Percentiles rank a stretch among this genome's conserved stretches.
Conservation (phyloP, 2,797 vertebrate species). For the Anisognathus igniventris region DNA sequence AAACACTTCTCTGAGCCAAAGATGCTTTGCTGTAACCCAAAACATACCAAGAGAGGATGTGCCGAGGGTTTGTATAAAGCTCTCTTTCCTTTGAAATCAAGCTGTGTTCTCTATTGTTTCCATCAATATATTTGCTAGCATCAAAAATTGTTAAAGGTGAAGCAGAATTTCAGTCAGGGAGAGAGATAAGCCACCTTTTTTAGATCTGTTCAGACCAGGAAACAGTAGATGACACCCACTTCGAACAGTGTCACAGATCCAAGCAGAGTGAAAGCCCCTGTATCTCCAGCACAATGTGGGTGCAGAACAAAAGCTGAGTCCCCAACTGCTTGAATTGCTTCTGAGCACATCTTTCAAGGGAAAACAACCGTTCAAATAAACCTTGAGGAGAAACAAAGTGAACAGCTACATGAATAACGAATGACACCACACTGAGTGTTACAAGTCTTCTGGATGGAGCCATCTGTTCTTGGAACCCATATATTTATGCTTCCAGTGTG, state of each 20-base stretch:
- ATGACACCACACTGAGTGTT: conserved; percentile 19
- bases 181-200: neutral
- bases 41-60: neutral
- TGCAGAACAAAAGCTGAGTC: conserved; percentile 45
- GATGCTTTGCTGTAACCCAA: neutral
- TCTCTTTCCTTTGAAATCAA: neutral
- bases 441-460: conserved; percentile 34
- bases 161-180: neutral
- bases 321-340: conserved; percentile 50
- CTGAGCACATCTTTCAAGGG: conserved; percentile 55
- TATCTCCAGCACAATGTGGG: conserved; percentile 38
- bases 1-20: neutral
- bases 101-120: neutral
- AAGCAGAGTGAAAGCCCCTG: neutral
- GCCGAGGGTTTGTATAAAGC: neutral
- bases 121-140: neutral
- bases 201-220: neutral
- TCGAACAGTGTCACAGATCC: neutral
- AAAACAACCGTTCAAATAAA: conserved; percentile 71
- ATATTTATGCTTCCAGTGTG: conserved; percentile 13
- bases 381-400: conserved; percentile 55
- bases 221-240: neutral
- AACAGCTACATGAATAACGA: conserved; percentile 63
- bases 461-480: conserved; percentile 23
- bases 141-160: neutral